Percentiles rank a stretch among this genome's conserved stretches.
phyloP scores from a whole-genome alignment of 2,888 invertebrate genomes.

The Unio delphinus region DNA sequence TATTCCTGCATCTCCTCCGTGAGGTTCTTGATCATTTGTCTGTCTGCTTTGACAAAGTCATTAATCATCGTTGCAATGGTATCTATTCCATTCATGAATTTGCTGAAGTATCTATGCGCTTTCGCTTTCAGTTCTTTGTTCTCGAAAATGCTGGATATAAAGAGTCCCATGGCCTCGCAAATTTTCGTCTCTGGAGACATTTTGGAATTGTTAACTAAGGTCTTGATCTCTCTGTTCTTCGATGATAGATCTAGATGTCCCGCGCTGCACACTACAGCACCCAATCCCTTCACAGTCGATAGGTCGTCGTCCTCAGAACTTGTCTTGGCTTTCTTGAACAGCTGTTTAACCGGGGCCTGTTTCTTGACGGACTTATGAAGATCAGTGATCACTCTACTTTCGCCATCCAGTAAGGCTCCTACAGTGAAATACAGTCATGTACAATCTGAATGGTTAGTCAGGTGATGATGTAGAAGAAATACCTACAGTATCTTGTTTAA shows the following conservation, averaged over 20 bases:
- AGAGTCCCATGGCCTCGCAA: slow-evolving; percentile 6
- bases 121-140: slow-evolving; percentile 35
- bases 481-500: too few species aligned
- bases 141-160: slow-evolving; percentile 43
- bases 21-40: slow-evolving; percentile 46
- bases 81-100: slow-evolving; percentile 49
- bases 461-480: too few species aligned
- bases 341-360: slow-evolving; percentile 47
- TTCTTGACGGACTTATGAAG: slow-evolving; percentile 55
- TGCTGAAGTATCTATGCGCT: slow-evolving; percentile 49
- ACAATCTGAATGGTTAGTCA: too few species aligned
- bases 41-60: slow-evolving; percentile 58
- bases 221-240: slow-evolving; percentile 27
- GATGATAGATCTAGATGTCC: slow-evolving; percentile 14
- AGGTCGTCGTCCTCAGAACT: slow-evolving; percentile 26
- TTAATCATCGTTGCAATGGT: slow-evolving; percentile 52
- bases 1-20: slow-evolving; percentile 37
- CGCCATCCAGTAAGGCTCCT: slow-evolving; percentile 55
- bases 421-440: too few species aligned
- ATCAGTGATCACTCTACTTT: slow-evolving; percentile 41
- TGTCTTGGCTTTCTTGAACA: slow-evolving; percentile 41
- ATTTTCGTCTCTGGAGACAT: slow-evolving; percentile 46
- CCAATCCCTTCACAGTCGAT: slow-evolving; percentile 45
- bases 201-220: slow-evolving; percentile 30
- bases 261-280: slow-evolving; percentile 41